These are phyloP conservation scores for Conus canariensis DNA, from an alignment of 2,888 invertebrate species.

Conservation along the genomic window DNA sequence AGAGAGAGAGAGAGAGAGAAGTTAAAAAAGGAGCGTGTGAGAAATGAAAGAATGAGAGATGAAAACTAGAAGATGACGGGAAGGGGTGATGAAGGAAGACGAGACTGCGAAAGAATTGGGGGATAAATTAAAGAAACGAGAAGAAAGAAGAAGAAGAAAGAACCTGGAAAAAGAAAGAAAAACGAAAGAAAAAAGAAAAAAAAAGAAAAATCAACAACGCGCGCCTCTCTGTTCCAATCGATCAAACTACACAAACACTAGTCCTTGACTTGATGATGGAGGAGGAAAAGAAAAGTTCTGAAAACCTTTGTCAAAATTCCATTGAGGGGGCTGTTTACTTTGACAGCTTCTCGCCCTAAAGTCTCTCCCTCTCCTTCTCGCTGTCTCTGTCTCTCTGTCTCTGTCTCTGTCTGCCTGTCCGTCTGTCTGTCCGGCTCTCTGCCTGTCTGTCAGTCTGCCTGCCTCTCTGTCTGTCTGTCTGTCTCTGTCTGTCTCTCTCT, in stretches of 20 bases:
- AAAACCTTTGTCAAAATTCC: slow-evolving; percentile 29
- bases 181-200: background rate
- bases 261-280: background rate
- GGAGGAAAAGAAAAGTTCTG: slow-evolving; percentile 1
- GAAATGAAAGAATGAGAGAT: too few species aligned
- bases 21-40: too few species aligned
- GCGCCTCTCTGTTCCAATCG: background rate
- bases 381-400: background rate
- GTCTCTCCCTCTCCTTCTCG: background rate
- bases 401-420: too few species aligned
- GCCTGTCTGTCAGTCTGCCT: too few species aligned
- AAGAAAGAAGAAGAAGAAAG: background rate
- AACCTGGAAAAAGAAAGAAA: background rate
- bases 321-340: slow-evolving; percentile 16
- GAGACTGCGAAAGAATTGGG: too few species aligned
- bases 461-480: too few species aligned
- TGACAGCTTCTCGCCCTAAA: background rate
- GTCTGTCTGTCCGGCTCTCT: too few species aligned
- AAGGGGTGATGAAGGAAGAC: too few species aligned
- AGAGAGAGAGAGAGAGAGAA: too few species aligned
- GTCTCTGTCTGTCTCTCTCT: too few species aligned
- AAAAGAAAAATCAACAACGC: background rate
- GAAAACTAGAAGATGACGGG: too few species aligned
- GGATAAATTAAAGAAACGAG: too few species aligned
- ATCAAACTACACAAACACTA: slow-evolving; percentile 17